A percentile compares a stretch with the other conserved stretches of the same genome.
Conservation (phyloP, 2,113 vertebrate genomes). For the Hippocampus comes region DNA sequence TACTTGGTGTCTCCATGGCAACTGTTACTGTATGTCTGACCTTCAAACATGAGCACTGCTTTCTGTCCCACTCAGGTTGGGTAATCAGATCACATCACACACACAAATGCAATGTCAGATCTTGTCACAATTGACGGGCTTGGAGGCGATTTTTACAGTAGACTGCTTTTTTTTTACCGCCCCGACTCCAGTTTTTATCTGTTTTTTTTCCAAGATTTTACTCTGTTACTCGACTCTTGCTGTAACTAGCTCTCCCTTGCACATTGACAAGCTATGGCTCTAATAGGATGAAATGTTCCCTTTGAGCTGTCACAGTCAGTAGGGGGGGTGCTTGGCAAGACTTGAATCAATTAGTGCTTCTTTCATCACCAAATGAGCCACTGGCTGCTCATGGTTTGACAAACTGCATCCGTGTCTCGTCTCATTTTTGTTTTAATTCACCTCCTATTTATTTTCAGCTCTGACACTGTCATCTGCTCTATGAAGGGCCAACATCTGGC, state of each 20-base stretch:
- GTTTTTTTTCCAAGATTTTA: neutral
- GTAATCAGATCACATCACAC: conserved; percentile 52
- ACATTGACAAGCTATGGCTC: conserved; percentile 20
- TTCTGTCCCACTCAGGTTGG: conserved; percentile 60
- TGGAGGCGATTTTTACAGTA: neutral
- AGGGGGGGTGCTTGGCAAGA: conserved; percentile 23
- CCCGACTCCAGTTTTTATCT: neutral
- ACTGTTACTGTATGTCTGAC: conserved; percentile 65
- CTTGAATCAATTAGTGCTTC: conserved; percentile 60
- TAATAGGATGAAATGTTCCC: conserved; percentile 49
- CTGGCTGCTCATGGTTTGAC: conserved; percentile 23
- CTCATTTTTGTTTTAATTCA: conserved; percentile 27
- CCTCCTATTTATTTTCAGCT: conserved; percentile 37
- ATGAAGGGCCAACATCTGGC: conserved; percentile 66
- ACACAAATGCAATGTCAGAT: conserved; percentile 1
- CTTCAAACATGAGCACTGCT: conserved; percentile 61
- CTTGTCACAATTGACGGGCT: conserved; percentile 5
- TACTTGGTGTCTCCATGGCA: conserved; percentile 69
- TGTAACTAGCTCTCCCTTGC: conserved; percentile 27
- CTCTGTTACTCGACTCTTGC: conserved; percentile 7
- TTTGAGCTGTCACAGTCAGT: conserved; percentile 35
- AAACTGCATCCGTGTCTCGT: conserved; percentile 18
- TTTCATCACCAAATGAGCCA: conserved; percentile 54
- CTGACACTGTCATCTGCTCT: conserved; percentile 47
- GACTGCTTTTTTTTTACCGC: neutral